Evolutionary conservation across 2,888 invertebrate species (phyloP), one percentile per base, ranked within the genome.

Genomic region (Tribolium freemani): DNA sequence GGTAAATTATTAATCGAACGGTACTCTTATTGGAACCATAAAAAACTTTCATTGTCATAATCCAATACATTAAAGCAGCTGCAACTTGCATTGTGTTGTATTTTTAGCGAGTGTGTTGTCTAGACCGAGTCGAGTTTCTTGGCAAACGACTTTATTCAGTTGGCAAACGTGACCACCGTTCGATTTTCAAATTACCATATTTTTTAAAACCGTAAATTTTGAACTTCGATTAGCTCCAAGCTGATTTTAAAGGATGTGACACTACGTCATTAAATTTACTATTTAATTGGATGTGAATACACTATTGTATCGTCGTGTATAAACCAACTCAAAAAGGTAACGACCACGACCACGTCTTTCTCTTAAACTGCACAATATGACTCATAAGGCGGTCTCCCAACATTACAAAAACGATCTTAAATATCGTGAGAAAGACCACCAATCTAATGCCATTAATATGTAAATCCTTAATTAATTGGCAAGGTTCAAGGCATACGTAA

Each of bases 301-400:
- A 56, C 70, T 61, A 70, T 70, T 70, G 70, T 63, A 51, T 44
- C 30, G 44, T 53, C 60, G 70, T 46, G 58, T 45, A 60, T 51
- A 60, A 46, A 38, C 38, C 71, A 26, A 58, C 71, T 71, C 57
- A 63, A 73, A 73, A 73, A 69, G 72, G 69, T 73, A 73, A 73
- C 66, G 66, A 69, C 64, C 57, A 73, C 73, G 69, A 66, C 73
- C 69, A 72, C 72, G 72, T 72, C 61, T 69, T 44, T 38, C 58
- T 31, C 20, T 69, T 63, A 61, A 64, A 50, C 50, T 63, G 71
- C 66, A 69, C 11, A 46, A 11, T 31, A 63, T 69, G 73, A 73
- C 46, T 73, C 73, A 73, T 64, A 69, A 46, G 56, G 58, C 56
- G 56, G 63, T 72, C 69, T 58, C 50, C 50, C 16, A 38, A 20